Evolutionary conservation across 2,888 invertebrate genomes (phyloP).

Genomic region (Adelognathus sp.): DNA sequence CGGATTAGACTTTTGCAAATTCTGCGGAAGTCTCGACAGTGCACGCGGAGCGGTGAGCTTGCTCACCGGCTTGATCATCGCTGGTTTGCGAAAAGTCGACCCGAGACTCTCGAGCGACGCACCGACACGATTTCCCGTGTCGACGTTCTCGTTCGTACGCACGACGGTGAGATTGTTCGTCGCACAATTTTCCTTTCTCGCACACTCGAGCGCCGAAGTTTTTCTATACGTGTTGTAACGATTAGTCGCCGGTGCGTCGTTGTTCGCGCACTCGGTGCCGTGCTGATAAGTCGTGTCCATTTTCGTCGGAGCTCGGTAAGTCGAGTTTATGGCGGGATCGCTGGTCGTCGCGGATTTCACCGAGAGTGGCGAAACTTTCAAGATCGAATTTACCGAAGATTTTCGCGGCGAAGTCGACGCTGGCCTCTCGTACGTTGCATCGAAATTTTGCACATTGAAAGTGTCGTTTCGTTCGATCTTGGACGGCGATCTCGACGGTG

Average conservation of each 20-base stretch:
- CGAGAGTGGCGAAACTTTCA: conserved; percentile 22
- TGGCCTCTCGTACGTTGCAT: conserved; percentile 11
- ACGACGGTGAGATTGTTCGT: conserved; percentile 13
- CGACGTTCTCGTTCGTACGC: not conserved
- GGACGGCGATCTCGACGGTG: no score
- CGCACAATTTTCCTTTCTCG: conserved; percentile 33
- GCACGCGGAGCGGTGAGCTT: conserved; percentile 67
- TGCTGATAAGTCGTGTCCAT: conserved; percentile 48
- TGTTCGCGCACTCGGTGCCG: conserved; percentile 36
- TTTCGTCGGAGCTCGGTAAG: conserved; percentile 26
- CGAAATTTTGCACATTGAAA: no score
- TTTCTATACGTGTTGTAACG: conserved; percentile 73
- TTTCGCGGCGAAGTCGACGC: conserved; percentile 4
- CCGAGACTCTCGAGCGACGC: conserved; percentile 60
- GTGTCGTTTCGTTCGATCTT: no score
- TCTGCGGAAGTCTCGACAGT: conserved; percentile 74
- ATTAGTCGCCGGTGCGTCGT: conserved; percentile 57
- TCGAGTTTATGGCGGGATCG: conserved; percentile 26
- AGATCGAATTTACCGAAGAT: conserved; percentile 15
- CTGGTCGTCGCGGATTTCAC: not conserved
- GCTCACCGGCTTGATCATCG: conserved; percentile 52
- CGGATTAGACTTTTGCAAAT: conserved; percentile 78
- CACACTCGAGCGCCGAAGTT: conserved; percentile 48
- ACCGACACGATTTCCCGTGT: conserved; percentile 23
- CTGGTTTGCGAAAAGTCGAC: conserved; percentile 61